Percentiles rank a stretch among this genome's conserved stretches.
Conservation (phyloP, 2,113 vertebrate genomes). For the Ciconia stormi region DNA sequence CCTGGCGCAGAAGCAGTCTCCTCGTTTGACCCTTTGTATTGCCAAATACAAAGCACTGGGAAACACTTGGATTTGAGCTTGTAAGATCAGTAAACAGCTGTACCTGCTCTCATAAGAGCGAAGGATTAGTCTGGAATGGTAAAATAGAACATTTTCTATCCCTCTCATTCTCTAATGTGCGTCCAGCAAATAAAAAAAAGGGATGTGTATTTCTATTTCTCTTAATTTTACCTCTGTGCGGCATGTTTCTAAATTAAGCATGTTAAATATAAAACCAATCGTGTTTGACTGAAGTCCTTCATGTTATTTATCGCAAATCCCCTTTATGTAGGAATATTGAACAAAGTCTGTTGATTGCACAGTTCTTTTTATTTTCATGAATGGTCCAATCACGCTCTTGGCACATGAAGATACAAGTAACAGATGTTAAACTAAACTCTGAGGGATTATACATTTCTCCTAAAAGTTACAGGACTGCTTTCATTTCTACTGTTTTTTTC, state of each 20-base stretch:
- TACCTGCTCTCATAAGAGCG: background rate
- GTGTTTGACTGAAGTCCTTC: background rate
- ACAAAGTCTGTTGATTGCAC: slow-evolving; percentile 52
- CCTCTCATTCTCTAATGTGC: background rate
- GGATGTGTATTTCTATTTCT: background rate
- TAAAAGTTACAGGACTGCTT: background rate
- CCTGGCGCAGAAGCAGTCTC: background rate
- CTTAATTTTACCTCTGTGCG: background rate
- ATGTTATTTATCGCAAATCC: background rate
- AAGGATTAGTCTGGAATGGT: background rate
- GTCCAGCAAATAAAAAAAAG: background rate
- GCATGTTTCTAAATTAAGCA: background rate
- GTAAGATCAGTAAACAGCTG: slow-evolving; percentile 22
- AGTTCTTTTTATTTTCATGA: background rate
- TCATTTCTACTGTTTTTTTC: background rate
- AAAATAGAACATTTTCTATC: background rate
- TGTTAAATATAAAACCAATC: background rate
- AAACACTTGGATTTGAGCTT: slow-evolving; percentile 21
- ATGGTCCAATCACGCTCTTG: slow-evolving; percentile 42
- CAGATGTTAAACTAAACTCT: slow-evolving; percentile 30
- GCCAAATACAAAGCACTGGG: background rate
- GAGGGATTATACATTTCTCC: background rate
- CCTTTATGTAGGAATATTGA: background rate
- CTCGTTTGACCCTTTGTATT: background rate
- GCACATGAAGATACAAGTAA: background rate